These are phyloP conservation scores for Tenthredo scrophulariae DNA, from an alignment of 2,888 invertebrate species.

Conservation along the genomic window DNA sequence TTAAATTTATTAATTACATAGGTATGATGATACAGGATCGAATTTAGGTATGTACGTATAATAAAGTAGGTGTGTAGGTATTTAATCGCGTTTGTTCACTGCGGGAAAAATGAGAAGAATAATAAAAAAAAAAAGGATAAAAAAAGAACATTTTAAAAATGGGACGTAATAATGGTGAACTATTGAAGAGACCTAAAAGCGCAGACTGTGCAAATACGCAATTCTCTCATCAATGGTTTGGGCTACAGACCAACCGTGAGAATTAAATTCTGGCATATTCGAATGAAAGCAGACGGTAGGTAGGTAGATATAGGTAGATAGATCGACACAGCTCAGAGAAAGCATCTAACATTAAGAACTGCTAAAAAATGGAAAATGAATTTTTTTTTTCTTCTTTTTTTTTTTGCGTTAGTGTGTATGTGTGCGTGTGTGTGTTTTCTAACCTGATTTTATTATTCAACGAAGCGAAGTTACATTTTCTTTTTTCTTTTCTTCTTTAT, in stretches of 20 bases:
- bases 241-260: background rate
- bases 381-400: background rate
- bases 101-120: background rate
- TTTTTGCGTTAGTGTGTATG: background rate
- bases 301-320: background rate
- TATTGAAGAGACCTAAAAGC: background rate
- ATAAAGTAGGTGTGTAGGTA: background rate
- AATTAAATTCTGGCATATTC: background rate
- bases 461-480: background rate
- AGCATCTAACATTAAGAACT: background rate
- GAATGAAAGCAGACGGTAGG: background rate
- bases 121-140: background rate
- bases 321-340: background rate
- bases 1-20: constrained; percentile 49
- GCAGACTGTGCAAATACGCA: background rate
- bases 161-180: background rate
- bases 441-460: background rate
- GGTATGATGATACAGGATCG: constrained; percentile 12
- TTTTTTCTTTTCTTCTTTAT: background rate
- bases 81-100: background rate
- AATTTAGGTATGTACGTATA: constrained; percentile 11
- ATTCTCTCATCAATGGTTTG: background rate
- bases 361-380: background rate
- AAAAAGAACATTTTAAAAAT: background rate
- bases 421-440: background rate